Percentiles rank a stretch among this genome's conserved stretches.
These are phyloP conservation scores for Chaitophorus viminalis DNA, from an alignment of 2,888 invertebrate species.

Conservation along the genomic window DNA sequence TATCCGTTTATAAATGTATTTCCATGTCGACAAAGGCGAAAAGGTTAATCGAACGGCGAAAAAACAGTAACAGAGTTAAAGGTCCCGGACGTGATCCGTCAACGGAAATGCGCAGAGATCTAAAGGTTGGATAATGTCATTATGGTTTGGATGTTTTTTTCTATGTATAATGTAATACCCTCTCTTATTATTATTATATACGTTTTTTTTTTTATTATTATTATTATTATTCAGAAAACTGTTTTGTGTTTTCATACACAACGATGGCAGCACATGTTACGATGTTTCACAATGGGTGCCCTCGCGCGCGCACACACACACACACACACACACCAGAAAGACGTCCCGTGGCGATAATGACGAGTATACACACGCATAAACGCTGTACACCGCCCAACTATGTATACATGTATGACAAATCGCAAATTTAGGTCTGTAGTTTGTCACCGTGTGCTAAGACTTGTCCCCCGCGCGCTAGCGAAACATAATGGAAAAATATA, in stretches of 20 bases:
- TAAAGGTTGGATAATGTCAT: constrained; percentile 57
- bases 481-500: constrained; percentile 52
- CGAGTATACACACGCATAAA: constrained; percentile 24
- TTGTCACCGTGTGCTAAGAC: constrained; percentile 18
- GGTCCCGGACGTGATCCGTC: constrained; percentile 21
- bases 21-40: constrained; percentile 44
- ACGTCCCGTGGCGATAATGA: constrained; percentile 60
- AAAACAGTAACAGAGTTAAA: constrained; percentile 52
- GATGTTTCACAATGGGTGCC: constrained; percentile 40
- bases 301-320: too few relatives aligned
- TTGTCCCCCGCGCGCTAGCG: background rate
- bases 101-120: constrained; percentile 53
- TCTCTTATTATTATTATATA: constrained; percentile 53
- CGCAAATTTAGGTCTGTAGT: constrained; percentile 40
- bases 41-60: constrained; percentile 56
- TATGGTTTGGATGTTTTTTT: constrained; percentile 13
- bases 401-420: constrained; percentile 56
- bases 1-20: constrained; percentile 23
- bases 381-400: constrained; percentile 19
- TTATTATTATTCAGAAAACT: constrained; percentile 43
- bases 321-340: background rate
- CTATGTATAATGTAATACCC: background rate
- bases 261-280: constrained; percentile 55
- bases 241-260: constrained; percentile 35
- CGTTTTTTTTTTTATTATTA: background rate